Evolutionary conservation across 2,888 invertebrate genomes (phyloP).

Genomic region (Electrophaes corylata): DNA sequence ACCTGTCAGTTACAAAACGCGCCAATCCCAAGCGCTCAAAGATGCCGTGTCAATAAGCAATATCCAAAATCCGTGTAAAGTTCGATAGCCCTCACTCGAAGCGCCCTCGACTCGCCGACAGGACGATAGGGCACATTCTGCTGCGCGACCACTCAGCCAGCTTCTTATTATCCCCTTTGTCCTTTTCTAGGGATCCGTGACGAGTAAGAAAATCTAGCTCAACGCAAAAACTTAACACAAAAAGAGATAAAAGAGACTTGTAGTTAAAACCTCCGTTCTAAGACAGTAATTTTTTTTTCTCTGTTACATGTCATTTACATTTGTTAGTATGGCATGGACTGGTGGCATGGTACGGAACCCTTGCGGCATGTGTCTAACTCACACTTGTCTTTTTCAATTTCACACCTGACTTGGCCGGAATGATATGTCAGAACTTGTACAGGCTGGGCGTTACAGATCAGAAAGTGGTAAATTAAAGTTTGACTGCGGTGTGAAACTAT

Average conservation of each 20-base stretch:
- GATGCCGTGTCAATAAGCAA: slow-evolving; percentile 42
- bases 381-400: slow-evolving; percentile 51
- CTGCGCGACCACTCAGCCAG: slow-evolving; percentile 51
- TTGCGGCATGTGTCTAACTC: neutral
- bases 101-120: slow-evolving; percentile 49
- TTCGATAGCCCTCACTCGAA: slow-evolving; percentile 36
- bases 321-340: too few relatives aligned
- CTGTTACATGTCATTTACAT: too few relatives aligned
- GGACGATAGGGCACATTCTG: slow-evolving; percentile 70
- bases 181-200: slow-evolving; percentile 43
- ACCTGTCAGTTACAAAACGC: slow-evolving; percentile 26
- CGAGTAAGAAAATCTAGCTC: neutral
- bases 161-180: slow-evolving; percentile 69
- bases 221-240: neutral
- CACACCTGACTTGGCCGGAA: slow-evolving; percentile 58
- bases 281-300: too few relatives aligned
- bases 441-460: slow-evolving; percentile 16
- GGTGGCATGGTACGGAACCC: neutral
- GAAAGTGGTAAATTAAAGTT: slow-evolving; percentile 7
- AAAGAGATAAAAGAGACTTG: too few relatives aligned
- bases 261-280: too few relatives aligned
- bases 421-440: slow-evolving; percentile 31
- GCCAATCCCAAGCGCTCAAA: slow-evolving; percentile 23
- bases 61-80: slow-evolving; percentile 41
- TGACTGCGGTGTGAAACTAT: neutral